Percentiles rank a stretch among this genome's conserved stretches.
These are phyloP conservation scores for Epizoanthus stellaris DNA, from an alignment of 92 coral and sea anemone genomes.

Conservation along the genomic window DNA sequence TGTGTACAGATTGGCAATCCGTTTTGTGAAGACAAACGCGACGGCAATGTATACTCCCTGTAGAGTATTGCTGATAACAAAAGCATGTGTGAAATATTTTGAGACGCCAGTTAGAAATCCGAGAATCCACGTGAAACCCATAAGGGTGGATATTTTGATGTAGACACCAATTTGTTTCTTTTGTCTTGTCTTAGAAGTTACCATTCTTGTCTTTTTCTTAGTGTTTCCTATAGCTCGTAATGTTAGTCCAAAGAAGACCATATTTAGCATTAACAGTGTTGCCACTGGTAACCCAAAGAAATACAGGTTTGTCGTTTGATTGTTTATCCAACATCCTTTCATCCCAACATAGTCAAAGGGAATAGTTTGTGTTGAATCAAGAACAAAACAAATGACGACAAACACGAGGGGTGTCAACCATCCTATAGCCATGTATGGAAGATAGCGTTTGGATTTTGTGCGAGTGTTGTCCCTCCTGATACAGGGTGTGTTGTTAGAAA, in stretches of 20 bases:
- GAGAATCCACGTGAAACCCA: slow-evolving; percentile 79
- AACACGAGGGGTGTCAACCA: slow-evolving; percentile 71
- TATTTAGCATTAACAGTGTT: slow-evolving; percentile 45
- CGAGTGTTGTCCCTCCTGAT: not conserved
- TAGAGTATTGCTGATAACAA: slow-evolving; percentile 17
- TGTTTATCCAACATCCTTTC: slow-evolving; percentile 71
- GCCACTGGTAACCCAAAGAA: slow-evolving; percentile 64
- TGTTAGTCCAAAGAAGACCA: slow-evolving; percentile 64
- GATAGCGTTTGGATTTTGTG: not conserved
- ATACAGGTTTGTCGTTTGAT: slow-evolving; percentile 41
- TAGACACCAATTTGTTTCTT: slow-evolving; percentile 43
- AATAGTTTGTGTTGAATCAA: slow-evolving; percentile 65
- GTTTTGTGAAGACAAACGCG: slow-evolving; percentile 45
- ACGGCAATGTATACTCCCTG: slow-evolving; percentile 43
- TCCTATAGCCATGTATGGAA: slow-evolving; percentile 26
- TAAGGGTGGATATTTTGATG: slow-evolving; percentile 65
- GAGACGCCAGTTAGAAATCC: slow-evolving; percentile 52
- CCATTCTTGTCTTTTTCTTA: slow-evolving; percentile 42
- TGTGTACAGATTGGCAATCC: slow-evolving; percentile 27
- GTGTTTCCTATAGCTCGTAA: slow-evolving; percentile 47
- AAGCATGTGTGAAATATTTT: slow-evolving; percentile 42
- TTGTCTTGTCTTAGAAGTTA: slow-evolving; percentile 15
- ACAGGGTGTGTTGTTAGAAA: not conserved
- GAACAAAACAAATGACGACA: slow-evolving; percentile 56
- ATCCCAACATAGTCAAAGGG: slow-evolving; percentile 64